Evolutionary conservation across 2,888 invertebrate species (phyloP).

Genomic region (Ptychoptera contaminata): DNA sequence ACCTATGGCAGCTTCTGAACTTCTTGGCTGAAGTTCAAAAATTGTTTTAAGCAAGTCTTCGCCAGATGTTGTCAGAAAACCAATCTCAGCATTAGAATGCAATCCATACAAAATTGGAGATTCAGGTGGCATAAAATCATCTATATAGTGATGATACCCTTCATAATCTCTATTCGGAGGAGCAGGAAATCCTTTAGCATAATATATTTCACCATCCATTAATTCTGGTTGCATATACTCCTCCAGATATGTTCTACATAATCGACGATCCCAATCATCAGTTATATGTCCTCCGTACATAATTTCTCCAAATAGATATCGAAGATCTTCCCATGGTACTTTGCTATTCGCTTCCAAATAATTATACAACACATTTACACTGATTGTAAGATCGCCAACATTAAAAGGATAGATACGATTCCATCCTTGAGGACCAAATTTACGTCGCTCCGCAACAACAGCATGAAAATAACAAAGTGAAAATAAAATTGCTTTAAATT

Average conservation of each 20-base stretch:
- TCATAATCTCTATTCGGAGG: constrained; percentile 81
- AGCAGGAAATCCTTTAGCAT: constrained; percentile 72
- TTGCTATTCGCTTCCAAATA: constrained; percentile 80
- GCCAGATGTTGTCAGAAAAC: constrained; percentile 74
- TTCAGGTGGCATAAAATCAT: constrained; percentile 72
- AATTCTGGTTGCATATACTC: constrained; percentile 79
- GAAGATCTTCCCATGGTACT: constrained; percentile 88
- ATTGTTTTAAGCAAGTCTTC: constrained; percentile 70
- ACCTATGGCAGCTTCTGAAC: constrained; percentile 52
- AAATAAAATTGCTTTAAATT: constrained; percentile 83
- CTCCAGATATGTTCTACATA: constrained; percentile 72
- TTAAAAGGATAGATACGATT: constrained; percentile 69
- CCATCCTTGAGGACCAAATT: constrained; percentile 93
- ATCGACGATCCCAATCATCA: constrained; percentile 86
- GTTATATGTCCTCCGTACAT: constrained; percentile 98
- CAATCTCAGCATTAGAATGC: constrained; percentile 92
- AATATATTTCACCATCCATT: constrained; percentile 67
- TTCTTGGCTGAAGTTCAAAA: constrained; percentile 83
- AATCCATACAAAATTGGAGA: constrained; percentile 83
- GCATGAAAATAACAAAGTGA: constrained; percentile 92
- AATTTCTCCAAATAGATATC: constrained; percentile 90
- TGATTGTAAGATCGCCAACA: constrained; percentile 79
- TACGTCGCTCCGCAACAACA: constrained; percentile 79
- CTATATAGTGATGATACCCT: constrained; percentile 78
- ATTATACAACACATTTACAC: constrained; percentile 79